Percentiles rank a stretch among this genome's conserved stretches.
phyloP scores from a whole-genome alignment of 2,888 invertebrate genomes.

The Amblyjoppa proteus region DNA sequence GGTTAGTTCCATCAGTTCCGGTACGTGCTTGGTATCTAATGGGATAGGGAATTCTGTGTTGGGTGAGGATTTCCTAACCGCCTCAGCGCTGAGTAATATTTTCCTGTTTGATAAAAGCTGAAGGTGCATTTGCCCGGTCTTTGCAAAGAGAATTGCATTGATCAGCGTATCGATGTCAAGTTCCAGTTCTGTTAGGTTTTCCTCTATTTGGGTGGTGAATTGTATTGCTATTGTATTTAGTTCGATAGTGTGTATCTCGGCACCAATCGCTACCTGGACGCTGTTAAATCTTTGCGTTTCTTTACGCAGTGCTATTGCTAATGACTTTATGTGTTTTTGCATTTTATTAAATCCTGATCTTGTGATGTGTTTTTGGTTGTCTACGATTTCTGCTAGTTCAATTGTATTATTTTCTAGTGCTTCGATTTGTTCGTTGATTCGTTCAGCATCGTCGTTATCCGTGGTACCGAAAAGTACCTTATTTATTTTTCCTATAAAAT shows the following conservation, averaged over 20 bases:
- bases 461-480: conserved; percentile 12
- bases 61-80: background rate
- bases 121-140: background rate
- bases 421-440: conserved; percentile 47
- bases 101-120: no score
- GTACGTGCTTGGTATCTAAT: background rate
- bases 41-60: conserved; percentile 41
- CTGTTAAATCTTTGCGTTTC: background rate
- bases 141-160: conserved; percentile 1
- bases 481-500: background rate
- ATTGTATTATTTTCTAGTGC: conserved; percentile 9
- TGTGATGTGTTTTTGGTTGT: conserved; percentile 54
- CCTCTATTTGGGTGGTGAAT: background rate
- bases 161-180: background rate
- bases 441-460: background rate
- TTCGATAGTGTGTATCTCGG: background rate
- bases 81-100: no score
- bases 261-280: background rate
- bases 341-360: conserved; percentile 40
- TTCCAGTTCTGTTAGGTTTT: conserved; percentile 17
- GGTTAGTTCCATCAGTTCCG: background rate
- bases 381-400: conserved; percentile 25
- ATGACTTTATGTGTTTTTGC: conserved; percentile 19
- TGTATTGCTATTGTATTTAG: background rate
- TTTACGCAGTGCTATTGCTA: background rate